These are phyloP conservation scores for Antheraea assamensis DNA, from an alignment of 2,888 invertebrate genomes.

Conservation along the genomic window DNA sequence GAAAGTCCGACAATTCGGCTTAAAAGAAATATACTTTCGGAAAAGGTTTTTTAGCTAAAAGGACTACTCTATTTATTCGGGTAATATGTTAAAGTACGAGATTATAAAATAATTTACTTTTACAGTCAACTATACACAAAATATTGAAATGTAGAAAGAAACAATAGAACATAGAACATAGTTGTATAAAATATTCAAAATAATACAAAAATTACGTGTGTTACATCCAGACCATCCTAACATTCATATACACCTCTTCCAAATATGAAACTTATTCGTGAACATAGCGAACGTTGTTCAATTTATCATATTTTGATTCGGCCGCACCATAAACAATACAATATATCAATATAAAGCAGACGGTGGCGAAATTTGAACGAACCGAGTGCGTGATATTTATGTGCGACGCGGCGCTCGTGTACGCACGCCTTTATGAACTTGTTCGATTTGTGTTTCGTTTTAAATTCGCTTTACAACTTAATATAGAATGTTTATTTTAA, in stretches of 20 bases:
- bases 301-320: constrained; percentile 82
- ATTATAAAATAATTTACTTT: too few relatives aligned
- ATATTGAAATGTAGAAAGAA: background rate
- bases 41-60: too few relatives aligned
- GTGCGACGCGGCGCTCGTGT: constrained; percentile 50
- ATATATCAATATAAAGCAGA: constrained; percentile 82
- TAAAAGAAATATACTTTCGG: background rate
- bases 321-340: constrained; percentile 82
- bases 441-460: constrained; percentile 45
- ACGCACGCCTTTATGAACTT: constrained; percentile 44
- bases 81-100: too few relatives aligned
- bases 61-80: too few relatives aligned
- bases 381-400: constrained; percentile 78
- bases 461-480: constrained; percentile 30
- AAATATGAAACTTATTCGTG: constrained; percentile 80
- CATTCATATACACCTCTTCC: constrained; percentile 68
- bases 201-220: background rate
- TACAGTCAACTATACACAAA: background rate
- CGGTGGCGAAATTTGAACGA: constrained; percentile 82
- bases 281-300: constrained; percentile 72
- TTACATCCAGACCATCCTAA: background rate
- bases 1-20: background rate
- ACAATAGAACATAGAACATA: too few relatives aligned
- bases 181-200: too few relatives aligned
- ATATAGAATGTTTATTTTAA: background rate